Conservation (phyloP, 2,888 invertebrate species). For the Drosophila meridionalis region DNA sequence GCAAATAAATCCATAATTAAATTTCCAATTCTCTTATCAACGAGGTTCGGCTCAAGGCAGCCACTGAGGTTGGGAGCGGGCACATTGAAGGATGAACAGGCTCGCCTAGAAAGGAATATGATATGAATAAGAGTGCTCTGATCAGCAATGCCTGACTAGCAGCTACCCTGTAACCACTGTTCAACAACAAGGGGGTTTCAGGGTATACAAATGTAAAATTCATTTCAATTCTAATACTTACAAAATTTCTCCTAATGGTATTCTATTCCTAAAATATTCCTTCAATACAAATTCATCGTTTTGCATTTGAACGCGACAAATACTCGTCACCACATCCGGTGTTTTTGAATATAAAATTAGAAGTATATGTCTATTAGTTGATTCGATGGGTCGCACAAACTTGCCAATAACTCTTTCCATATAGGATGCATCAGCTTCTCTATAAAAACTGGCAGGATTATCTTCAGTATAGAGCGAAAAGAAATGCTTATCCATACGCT, state of each 20-base stretch:
- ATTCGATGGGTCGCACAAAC: slow-evolving; percentile 49
- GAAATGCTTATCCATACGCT: slow-evolving; percentile 48
- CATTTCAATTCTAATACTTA: slow-evolving; percentile 36
- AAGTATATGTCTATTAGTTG: slow-evolving; percentile 43
- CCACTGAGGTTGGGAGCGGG: slow-evolving; percentile 51
- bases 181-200: background rate
- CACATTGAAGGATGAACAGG: slow-evolving; percentile 42
- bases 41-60: slow-evolving; percentile 28
- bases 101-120: slow-evolving; percentile 25
- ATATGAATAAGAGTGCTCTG: background rate
- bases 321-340: slow-evolving; percentile 49
- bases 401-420: slow-evolving; percentile 54
- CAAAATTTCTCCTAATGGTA: slow-evolving; percentile 52
- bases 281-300: slow-evolving; percentile 42
- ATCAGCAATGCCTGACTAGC: background rate
- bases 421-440: slow-evolving; percentile 2
- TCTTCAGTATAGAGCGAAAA: slow-evolving; percentile 50
- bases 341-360: slow-evolving; percentile 56
- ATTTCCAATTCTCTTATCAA: slow-evolving; percentile 59
- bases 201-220: background rate
- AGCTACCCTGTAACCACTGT: background rate
- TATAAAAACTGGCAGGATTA: slow-evolving; percentile 37
- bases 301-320: slow-evolving; percentile 39
- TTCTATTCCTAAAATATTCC: slow-evolving; percentile 59
- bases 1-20: slow-evolving; percentile 67